A percentile compares a stretch with the other conserved stretches of the same genome.
Conservation (phyloP, 2,113 vertebrate species). For the Pleuronectes platessa region DNA sequence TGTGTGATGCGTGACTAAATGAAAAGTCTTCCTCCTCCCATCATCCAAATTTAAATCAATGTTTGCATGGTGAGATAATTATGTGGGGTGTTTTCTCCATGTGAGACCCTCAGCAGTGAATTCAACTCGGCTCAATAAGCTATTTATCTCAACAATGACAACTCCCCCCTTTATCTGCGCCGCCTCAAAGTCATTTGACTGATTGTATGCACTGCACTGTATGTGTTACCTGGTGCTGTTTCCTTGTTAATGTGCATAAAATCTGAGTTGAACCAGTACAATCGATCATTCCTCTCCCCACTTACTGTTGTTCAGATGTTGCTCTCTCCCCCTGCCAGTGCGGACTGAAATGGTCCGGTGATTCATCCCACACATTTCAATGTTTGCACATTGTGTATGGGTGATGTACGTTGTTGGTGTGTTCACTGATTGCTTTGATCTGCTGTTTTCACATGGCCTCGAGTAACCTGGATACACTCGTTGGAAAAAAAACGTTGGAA, state of each 20-base stretch:
- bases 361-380: constrained; percentile 59
- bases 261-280: constrained; percentile 11
- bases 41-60: constrained; percentile 40
- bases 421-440: constrained; percentile 57
- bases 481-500: constrained; percentile 22
- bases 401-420: constrained; percentile 58
- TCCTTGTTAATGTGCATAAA: constrained; percentile 23
- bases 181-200: constrained; percentile 12
- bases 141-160: constrained; percentile 19
- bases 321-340: constrained; percentile 12
- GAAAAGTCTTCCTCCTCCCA: constrained; percentile 28
- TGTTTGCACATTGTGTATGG: constrained; percentile 55
- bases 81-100: constrained; percentile 31
- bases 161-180: background rate
- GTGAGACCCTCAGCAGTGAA: constrained; percentile 17
- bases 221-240: background rate
- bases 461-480: constrained; percentile 1
- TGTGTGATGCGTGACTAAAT: constrained; percentile 39
- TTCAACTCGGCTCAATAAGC: constrained; percentile 20
- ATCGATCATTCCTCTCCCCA: constrained; percentile 9
- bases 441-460: constrained; percentile 38
- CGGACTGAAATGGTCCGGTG: constrained; percentile 46
- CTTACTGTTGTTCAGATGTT: constrained; percentile 42
- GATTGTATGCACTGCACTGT: constrained; percentile 1
- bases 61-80: constrained; percentile 34